phyloP scores from a whole-genome alignment of 2,113 vertebrate species.

The Nyctibius bracteatus region DNA sequence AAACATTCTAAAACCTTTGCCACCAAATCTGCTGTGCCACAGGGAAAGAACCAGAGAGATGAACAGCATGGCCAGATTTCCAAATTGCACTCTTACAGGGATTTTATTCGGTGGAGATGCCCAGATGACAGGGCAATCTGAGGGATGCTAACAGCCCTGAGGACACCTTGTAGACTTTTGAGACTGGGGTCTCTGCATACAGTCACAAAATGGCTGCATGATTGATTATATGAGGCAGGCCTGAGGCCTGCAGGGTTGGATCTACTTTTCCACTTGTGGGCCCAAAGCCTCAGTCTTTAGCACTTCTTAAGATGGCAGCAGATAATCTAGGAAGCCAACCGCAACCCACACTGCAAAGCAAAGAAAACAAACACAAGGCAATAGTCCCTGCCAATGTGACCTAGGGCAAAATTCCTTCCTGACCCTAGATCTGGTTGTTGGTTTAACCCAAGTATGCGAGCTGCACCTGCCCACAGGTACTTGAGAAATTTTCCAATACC shows the following conservation, averaged over 20 bases:
- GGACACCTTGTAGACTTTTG: not conserved
- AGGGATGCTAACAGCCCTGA: not conserved
- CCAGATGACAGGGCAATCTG: not conserved
- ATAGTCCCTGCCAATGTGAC: constrained; percentile 13
- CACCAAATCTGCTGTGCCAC: not conserved
- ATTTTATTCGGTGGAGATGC: not conserved
- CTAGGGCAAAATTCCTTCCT: constrained; percentile 62
- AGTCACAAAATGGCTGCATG: not conserved
- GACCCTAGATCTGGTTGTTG: constrained; percentile 44
- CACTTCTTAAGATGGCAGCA: constrained; percentile 14
- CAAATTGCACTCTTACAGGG: not conserved
- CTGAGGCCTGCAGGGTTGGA: not conserved
- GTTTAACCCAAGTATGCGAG: constrained; percentile 44
- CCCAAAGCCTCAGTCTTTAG: not conserved
- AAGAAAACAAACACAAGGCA: constrained; percentile 28
- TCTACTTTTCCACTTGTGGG: not conserved
- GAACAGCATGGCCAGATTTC: not conserved
- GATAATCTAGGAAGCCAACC: constrained; percentile 7
- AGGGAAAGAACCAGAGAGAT: not conserved
- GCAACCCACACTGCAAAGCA: not conserved
- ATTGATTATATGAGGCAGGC: not conserved
- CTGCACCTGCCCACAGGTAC: constrained; percentile 56
- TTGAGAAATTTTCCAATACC: constrained; percentile 53
- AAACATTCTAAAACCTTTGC: not conserved
- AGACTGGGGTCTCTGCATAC: not conserved